A percentile compares a stretch with the other conserved stretches of the same genome.
These are phyloP conservation scores for Tuberolachnus salignus DNA, from an alignment of 2,888 invertebrate species.

Conservation along the genomic window DNA sequence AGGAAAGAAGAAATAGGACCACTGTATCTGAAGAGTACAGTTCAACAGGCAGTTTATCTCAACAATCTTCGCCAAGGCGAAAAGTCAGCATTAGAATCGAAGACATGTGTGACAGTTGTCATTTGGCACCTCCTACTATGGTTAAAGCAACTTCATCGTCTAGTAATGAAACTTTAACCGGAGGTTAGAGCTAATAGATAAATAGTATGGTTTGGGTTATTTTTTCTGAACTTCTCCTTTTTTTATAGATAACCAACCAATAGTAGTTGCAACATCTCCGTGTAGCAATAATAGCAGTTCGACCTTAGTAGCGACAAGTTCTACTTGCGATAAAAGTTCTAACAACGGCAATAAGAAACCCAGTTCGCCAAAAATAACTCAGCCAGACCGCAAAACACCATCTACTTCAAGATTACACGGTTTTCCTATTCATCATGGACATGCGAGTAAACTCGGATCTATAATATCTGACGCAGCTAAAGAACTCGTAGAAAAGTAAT, in stretches of 20 bases:
- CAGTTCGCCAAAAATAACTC: slow-evolving; percentile 18
- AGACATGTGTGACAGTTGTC: slow-evolving; percentile 68
- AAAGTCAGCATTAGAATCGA: slow-evolving; percentile 65
- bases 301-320: slow-evolving; percentile 68
- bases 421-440: slow-evolving; percentile 49
- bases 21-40: slow-evolving; percentile 61
- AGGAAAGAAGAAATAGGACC: slow-evolving; percentile 63
- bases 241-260: slow-evolving; percentile 41
- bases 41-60: slow-evolving; percentile 60
- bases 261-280: slow-evolving; percentile 68
- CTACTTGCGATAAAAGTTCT: slow-evolving; percentile 62
- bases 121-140: slow-evolving; percentile 64
- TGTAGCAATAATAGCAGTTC: slow-evolving; percentile 77
- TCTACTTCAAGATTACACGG: slow-evolving; percentile 44
- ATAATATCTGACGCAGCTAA: slow-evolving; percentile 53
- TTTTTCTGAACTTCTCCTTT: background rate
- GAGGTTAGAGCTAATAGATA: slow-evolving; percentile 60
- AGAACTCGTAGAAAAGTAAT: slow-evolving; percentile 53
- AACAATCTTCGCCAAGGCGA: slow-evolving; percentile 61
- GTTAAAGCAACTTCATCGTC: slow-evolving; percentile 75
- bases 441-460: slow-evolving; percentile 43
- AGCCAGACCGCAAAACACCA: slow-evolving; percentile 43
- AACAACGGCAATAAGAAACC: slow-evolving; percentile 59
- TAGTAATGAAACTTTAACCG: slow-evolving; percentile 79
- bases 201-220: background rate